Evolutionary conservation across 2,888 invertebrate genomes (phyloP).

Genomic region (Tinea semifulvella): DNA sequence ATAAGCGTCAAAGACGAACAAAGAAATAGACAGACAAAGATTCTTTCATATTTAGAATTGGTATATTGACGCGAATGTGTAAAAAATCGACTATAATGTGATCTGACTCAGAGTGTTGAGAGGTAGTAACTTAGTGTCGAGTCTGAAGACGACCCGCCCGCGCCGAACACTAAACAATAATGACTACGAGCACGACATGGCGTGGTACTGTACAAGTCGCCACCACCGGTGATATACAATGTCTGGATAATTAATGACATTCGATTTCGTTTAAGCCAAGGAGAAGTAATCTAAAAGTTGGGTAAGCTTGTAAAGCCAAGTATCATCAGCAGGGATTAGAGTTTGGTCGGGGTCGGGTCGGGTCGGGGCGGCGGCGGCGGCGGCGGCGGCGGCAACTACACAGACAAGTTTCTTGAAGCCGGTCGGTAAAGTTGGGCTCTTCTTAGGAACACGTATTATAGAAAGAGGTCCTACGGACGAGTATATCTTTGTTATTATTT

Average conservation of each 20-base stretch:
- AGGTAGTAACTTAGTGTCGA: slow-evolving; percentile 64
- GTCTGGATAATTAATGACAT: slow-evolving; percentile 46
- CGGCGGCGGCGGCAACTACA: slow-evolving; percentile 56
- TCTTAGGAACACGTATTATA: too few species aligned
- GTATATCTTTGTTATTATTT: too few species aligned
- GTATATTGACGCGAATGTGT: too few species aligned
- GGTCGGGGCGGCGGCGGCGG: slow-evolving; percentile 30
- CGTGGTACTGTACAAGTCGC: too few species aligned
- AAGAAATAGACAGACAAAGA: too few species aligned
- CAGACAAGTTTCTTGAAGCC: slow-evolving; percentile 62
- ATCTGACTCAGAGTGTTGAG: slow-evolving; percentile 61
- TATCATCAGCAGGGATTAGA: slow-evolving; percentile 60
- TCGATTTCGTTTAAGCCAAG: not conserved
- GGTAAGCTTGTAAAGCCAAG: slow-evolving; percentile 55
- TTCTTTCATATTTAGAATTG: too few species aligned
- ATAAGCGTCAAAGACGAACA: too few species aligned
- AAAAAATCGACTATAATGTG: slow-evolving; percentile 54
- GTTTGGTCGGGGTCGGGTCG: slow-evolving; percentile 49
- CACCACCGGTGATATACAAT: too few species aligned
- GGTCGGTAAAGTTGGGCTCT: slow-evolving; percentile 63
- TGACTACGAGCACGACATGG: too few species aligned
- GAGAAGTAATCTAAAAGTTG: slow-evolving; percentile 26
- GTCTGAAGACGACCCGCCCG: slow-evolving; percentile 59
- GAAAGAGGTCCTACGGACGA: too few species aligned
- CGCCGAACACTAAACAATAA: slow-evolving; percentile 3